Base-by-base conservation (phyloP, 2,888 invertebrate genomes). In the Agonopterix subpropinquella region DNA sequence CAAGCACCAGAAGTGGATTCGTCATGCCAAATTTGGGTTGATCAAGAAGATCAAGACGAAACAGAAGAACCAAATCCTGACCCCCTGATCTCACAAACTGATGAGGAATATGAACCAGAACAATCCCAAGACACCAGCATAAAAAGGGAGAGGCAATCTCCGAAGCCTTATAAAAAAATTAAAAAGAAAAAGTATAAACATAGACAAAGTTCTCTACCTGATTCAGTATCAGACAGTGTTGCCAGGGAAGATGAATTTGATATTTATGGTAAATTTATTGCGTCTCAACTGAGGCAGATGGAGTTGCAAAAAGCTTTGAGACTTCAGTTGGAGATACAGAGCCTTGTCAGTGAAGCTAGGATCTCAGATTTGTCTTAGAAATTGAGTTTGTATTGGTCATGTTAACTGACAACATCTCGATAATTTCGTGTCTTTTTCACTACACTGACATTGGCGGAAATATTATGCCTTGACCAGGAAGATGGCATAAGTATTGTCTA, bases 251-350 rank as follows among this genome's bases (percentile, higher is more conserved):
- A 82, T 63, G 81, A 81, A 54, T 82, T 80, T 73, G 81, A 80
- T 61, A 72, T 80, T 28, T 82, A 78, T 62, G 81, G 80, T 2
- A 80, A 78, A 58, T 80, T 70, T 55, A 77, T 82, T 43, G 81
- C 80, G 18, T 62, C 74, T 11, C 82, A 82, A 51, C 50, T 82
- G 41, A 70, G 80, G 43, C 67, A 70, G 53, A 73, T 82, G 70
- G 67, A 71, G 4, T 54, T 77, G 1, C 66, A 72, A 7, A 78
- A 67, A 53, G 80, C 81, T 13, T 52, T 82, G 49, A 64, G 65
- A 39, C 59, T 77, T 5, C 80, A 82, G 51, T 56, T 80, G 13
- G 68, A 75, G 51, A 79, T 82, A 56, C 80, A 81, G 41, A 73
- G 67, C 43, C 64, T 82, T 47, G 64, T 82, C 1, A 77, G 78